Evolutionary conservation across 2,797 vertebrate genomes (phyloP).

Genomic region (Saguinus oedipus): DNA sequence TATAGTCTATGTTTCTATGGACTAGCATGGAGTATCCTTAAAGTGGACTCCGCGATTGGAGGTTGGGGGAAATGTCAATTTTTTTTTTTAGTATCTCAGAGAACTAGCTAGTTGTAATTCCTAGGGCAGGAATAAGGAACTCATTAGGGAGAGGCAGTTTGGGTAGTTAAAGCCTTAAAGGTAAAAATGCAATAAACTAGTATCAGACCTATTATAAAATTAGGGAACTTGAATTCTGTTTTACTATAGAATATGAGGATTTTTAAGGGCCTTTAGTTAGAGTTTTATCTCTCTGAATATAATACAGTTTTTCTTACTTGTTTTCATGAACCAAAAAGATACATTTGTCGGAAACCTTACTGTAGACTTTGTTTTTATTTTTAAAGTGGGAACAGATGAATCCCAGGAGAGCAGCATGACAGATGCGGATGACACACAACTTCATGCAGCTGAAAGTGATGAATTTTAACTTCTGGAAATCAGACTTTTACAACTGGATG

Average conservation of each 20-base stretch:
- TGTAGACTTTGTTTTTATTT: constrained; percentile 44
- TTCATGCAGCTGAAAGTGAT: constrained; percentile 97
- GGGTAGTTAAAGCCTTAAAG: constrained; percentile 34
- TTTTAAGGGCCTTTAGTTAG: constrained; percentile 8
- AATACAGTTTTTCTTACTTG: background rate
- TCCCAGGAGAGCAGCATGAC: constrained; percentile 98
- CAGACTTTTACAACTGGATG: constrained; percentile 79
- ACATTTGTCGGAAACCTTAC: constrained; percentile 21
- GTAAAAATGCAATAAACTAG: constrained; percentile 43
- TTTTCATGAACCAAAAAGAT: constrained; percentile 32
- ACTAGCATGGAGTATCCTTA: background rate
- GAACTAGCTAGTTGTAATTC: background rate
- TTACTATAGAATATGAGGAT: background rate
- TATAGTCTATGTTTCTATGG: background rate
- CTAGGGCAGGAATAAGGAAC: background rate
- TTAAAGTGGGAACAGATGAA: constrained; percentile 91
- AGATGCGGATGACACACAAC: constrained; percentile 96
- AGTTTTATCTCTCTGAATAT: background rate
- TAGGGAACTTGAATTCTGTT: constrained; percentile 12
- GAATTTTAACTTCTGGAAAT: constrained; percentile 91
- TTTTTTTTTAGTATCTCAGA: background rate
- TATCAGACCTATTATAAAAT: background rate
- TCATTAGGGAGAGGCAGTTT: background rate
- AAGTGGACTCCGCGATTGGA: background rate
- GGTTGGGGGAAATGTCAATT: background rate